phyloP scores from a whole-genome alignment of 2,113 vertebrate genomes.

The Oncorhynchus keta region DNA sequence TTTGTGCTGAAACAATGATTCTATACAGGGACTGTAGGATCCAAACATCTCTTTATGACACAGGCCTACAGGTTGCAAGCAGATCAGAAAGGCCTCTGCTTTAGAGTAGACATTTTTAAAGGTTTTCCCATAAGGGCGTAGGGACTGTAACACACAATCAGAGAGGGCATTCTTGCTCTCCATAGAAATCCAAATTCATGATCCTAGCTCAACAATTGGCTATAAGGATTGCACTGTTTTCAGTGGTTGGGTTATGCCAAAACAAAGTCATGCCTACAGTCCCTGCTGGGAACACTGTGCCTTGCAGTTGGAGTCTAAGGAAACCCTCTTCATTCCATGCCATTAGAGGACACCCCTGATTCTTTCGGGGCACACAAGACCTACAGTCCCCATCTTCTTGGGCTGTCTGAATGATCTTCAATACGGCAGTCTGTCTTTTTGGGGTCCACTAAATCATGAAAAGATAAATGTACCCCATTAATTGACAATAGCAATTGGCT shows the following conservation, averaged over 20 bases:
- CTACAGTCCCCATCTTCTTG: neutral
- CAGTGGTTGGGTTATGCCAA: neutral
- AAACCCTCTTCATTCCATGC: conserved; percentile 14
- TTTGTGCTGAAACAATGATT: conserved; percentile 27
- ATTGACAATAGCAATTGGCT: neutral
- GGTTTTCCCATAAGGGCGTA: neutral
- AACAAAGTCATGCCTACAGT: neutral
- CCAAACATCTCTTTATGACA: neutral
- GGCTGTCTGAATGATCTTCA: neutral
- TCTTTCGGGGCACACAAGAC: neutral
- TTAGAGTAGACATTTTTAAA: neutral
- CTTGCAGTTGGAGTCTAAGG: conserved; percentile 37
- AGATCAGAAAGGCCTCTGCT: neutral
- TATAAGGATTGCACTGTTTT: neutral
- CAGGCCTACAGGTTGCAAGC: neutral
- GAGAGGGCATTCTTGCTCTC: neutral
- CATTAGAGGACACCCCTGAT: neutral
- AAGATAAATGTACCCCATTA: neutral
- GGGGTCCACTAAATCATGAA: neutral
- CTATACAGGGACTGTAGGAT: neutral
- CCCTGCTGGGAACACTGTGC: conserved; percentile 23
- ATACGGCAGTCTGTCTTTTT: neutral
- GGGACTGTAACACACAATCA: neutral
- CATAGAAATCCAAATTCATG: neutral
- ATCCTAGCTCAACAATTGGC: neutral